phyloP scores from a whole-genome alignment of 1,140 invertebrate genomes.

The Pseudachorutes palmiensis region DNA sequence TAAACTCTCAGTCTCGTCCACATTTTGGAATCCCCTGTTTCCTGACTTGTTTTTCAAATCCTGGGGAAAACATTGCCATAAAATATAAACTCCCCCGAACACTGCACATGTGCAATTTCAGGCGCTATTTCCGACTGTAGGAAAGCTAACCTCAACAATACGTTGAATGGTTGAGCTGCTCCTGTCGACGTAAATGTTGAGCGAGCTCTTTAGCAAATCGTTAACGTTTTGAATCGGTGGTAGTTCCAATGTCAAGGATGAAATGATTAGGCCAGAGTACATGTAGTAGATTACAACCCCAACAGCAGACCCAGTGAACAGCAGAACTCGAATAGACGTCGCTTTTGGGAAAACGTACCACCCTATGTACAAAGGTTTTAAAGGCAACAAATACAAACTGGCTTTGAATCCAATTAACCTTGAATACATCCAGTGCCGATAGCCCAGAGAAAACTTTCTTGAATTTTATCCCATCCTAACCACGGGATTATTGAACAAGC shows the following conservation, averaged over 20 bases:
- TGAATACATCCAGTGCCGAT: background rate
- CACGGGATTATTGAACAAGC: background rate
- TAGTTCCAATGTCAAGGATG: background rate
- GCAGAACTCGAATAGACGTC: background rate
- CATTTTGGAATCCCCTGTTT: background rate
- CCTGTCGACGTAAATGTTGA: background rate
- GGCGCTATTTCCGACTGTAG: background rate
- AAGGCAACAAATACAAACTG: background rate
- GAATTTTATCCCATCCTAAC: background rate
- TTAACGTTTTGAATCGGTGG: background rate
- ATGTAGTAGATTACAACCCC: background rate
- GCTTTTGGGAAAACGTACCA: background rate
- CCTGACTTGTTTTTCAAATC: background rate
- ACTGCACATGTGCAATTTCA: too few species aligned
- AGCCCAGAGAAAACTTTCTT: background rate
- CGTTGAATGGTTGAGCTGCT: background rate
- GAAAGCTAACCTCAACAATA: background rate
- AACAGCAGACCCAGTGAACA: background rate
- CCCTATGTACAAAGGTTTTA: background rate
- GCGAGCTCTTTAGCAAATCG: background rate
- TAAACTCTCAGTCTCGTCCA: background rate
- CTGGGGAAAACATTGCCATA: background rate
- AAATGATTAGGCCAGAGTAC: conserved; percentile 1
- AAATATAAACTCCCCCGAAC: background rate
- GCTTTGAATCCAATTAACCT: background rate